Conservation (phyloP, 2,797 vertebrate species). For the Sebastiscus albofasciatus region DNA sequence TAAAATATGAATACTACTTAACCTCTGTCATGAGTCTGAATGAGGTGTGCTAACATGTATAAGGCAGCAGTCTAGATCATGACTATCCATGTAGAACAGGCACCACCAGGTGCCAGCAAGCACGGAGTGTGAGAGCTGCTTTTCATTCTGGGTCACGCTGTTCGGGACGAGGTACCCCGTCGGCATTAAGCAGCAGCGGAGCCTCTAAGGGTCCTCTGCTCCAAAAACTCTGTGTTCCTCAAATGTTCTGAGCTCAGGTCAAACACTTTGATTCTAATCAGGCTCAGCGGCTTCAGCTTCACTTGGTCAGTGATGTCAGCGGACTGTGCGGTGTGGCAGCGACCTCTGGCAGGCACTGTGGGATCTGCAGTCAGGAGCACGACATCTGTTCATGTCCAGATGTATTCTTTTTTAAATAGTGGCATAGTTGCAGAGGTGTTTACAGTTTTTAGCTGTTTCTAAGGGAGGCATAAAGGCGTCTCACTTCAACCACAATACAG, state of each 20-base stretch:
- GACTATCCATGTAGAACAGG: slow-evolving; percentile 23
- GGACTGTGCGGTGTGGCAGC: slow-evolving; percentile 38
- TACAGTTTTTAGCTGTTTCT: background rate
- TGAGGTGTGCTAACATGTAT: slow-evolving; percentile 4
- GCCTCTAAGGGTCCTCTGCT: slow-evolving; percentile 8
- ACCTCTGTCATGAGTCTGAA: background rate
- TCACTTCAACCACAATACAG: background rate
- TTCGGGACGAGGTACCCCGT: slow-evolving; percentile 13
- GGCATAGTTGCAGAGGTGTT: background rate
- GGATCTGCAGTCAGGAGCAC: slow-evolving; percentile 23
- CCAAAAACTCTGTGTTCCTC: slow-evolving; percentile 30
- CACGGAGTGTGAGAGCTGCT: background rate
- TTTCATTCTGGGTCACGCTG: slow-evolving; percentile 39
- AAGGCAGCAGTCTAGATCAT: background rate
- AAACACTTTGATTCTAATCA: slow-evolving; percentile 15
- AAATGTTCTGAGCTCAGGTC: slow-evolving; percentile 24
- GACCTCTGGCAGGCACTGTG: slow-evolving; percentile 58
- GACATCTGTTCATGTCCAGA: background rate
- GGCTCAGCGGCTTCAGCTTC: background rate
- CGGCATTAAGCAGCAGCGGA: slow-evolving; percentile 5
- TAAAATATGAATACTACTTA: background rate
- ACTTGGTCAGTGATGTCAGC: background rate
- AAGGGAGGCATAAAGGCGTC: background rate
- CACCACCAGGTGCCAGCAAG: background rate
- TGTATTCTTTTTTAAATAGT: background rate